Evolutionary conservation across 2,888 invertebrate species (phyloP).

Genomic region (Acanthosepion lycidas): DNA sequence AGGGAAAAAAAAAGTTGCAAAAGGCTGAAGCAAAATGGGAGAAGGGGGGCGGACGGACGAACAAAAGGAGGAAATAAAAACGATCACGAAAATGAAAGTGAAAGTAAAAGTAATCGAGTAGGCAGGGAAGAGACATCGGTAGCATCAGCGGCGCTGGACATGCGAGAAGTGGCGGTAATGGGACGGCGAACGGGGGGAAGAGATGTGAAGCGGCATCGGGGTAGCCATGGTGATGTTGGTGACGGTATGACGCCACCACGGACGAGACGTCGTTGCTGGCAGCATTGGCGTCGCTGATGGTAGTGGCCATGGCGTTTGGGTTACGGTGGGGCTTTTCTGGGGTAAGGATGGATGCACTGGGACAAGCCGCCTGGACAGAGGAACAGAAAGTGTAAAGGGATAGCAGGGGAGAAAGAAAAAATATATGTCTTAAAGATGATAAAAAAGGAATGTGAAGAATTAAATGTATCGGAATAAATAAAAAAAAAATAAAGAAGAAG

Average conservation of each 20-base stretch:
- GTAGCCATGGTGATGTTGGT: constrained; percentile 20
- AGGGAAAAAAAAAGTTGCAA: too few relatives aligned
- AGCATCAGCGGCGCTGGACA: neutral
- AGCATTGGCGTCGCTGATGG: neutral
- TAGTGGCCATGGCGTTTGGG: constrained; percentile 2
- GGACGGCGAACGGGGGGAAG: neutral
- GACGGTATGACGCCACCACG: neutral
- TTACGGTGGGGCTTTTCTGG: neutral
- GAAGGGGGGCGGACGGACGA: neutral
- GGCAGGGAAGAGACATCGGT: neutral
- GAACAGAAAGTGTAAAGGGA: neutral
- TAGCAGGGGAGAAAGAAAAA: neutral
- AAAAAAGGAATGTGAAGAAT: neutral
- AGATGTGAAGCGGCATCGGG: neutral
- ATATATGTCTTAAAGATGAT: neutral
- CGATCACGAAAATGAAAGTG: neutral
- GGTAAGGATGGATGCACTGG: neutral
- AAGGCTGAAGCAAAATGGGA: too few relatives aligned
- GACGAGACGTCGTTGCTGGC: neutral
- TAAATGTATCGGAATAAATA: neutral
- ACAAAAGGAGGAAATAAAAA: neutral
- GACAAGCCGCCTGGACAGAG: neutral
- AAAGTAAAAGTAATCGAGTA: neutral
- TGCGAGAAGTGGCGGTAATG: neutral
- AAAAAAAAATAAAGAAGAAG: neutral